Percentiles rank a stretch among this genome's conserved stretches.
Conservation (phyloP, 2,113 vertebrate species). For the Podiceps cristatus region DNA sequence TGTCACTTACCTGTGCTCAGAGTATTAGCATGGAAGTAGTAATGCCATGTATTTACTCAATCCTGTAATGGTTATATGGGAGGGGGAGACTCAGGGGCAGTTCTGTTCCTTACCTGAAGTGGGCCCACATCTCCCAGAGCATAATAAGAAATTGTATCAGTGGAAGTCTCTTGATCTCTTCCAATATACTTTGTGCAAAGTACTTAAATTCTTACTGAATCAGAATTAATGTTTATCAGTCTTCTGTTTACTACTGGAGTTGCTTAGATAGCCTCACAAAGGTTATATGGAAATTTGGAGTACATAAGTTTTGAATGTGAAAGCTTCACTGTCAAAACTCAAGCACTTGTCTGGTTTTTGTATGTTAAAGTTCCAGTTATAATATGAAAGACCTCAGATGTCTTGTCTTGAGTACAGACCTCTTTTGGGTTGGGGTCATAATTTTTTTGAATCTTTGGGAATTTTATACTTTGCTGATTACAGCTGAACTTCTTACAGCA, state of each 20-base stretch:
- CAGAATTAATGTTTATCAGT: neutral
- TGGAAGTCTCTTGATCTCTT: neutral
- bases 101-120: neutral
- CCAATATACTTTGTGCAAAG: neutral
- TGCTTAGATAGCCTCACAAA: neutral
- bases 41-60: neutral
- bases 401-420: neutral
- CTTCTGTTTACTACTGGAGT: neutral
- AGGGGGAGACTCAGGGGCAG: neutral
- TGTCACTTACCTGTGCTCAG: neutral
- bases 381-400: neutral
- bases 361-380: neutral
- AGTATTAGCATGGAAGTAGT: neutral
- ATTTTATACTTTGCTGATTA: neutral
- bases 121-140: neutral
- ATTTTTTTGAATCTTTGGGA: neutral
- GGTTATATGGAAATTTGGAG: neutral
- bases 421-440: neutral
- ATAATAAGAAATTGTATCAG: neutral
- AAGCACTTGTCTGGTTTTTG: neutral
- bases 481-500: neutral
- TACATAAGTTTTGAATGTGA: neutral
- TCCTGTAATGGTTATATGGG: neutral
- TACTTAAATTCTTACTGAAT: neutral
- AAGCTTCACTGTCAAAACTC: neutral